Evolutionary conservation across 1,140 invertebrate genomes (phyloP).

Genomic region (Chironomus striatipennis): DNA sequence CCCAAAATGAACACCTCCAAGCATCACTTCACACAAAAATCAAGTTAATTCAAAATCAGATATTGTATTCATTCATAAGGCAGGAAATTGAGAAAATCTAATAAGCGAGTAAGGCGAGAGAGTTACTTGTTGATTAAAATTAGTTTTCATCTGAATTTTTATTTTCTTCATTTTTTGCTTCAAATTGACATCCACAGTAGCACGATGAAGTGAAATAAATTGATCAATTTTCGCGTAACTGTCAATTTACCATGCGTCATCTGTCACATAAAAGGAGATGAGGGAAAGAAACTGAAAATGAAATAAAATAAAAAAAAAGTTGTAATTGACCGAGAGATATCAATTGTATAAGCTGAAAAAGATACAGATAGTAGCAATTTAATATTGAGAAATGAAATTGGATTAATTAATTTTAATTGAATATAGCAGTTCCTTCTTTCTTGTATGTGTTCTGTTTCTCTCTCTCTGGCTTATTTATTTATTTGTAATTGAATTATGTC

Average conservation of each 20-base stretch:
- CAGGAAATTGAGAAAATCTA: constrained; percentile 7
- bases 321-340: background rate
- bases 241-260: constrained; percentile 7
- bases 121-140: background rate
- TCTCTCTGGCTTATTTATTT: too few relatives aligned
- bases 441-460: too few relatives aligned
- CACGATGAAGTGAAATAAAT: background rate
- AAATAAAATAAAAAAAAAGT: too few relatives aligned
- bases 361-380: background rate
- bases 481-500: background rate
- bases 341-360: background rate
- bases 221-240: constrained; percentile 10
- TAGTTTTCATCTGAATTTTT: background rate
- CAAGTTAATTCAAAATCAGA: too few relatives aligned
- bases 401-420: constrained; percentile 15
- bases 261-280: background rate
- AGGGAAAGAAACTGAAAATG: background rate
- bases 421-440: background rate
- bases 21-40: too few relatives aligned
- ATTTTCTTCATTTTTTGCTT: background rate
- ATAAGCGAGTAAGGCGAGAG: background rate
- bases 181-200: background rate
- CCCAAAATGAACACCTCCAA: too few relatives aligned
- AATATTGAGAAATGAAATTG: constrained; percentile 2
- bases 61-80: background rate